Evolutionary conservation across 2,888 invertebrate species (phyloP).

Genomic region (Tanypteryx hageni): DNA sequence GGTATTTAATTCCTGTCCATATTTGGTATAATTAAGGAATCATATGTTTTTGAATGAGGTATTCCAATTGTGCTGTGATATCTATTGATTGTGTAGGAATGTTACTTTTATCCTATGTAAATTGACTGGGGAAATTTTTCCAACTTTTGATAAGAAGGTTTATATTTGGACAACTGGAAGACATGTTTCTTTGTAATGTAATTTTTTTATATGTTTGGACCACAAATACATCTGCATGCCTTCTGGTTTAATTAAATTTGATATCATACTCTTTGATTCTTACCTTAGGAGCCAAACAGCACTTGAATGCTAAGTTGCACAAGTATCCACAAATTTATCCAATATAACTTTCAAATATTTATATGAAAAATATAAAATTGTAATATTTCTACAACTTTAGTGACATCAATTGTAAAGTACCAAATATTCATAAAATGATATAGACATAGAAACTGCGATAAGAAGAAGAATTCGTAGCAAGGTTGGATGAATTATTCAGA

Average conservation of each 20-base stretch:
- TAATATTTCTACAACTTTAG: constrained; percentile 77
- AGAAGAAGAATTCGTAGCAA: constrained; percentile 61
- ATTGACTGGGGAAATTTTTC: constrained; percentile 64
- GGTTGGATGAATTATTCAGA: constrained; percentile 52
- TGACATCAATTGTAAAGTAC: constrained; percentile 65
- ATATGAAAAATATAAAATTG: constrained; percentile 75
- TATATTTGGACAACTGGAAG: constrained; percentile 64
- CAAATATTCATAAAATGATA: constrained; percentile 65
- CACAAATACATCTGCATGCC: constrained; percentile 64
- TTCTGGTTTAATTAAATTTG: constrained; percentile 65
- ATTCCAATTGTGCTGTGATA: constrained; percentile 91
- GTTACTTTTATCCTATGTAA: constrained; percentile 64
- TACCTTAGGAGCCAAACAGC: constrained; percentile 67
- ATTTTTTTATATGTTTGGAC: constrained; percentile 64
- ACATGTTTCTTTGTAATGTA: constrained; percentile 64
- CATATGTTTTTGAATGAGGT: constrained; percentile 74
- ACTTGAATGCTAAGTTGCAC: constrained; percentile 68
- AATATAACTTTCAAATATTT: constrained; percentile 65
- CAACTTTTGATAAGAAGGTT: constrained; percentile 63
- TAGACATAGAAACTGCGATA: constrained; percentile 63
- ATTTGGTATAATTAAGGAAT: constrained; percentile 63
- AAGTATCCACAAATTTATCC: constrained; percentile 67
- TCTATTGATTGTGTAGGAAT: constrained; percentile 63
- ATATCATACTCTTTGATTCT: constrained; percentile 67
- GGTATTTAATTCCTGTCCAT: constrained; percentile 64